Conservation (phyloP, 2,888 invertebrate species). For the Alentia gelatinosa region DNA sequence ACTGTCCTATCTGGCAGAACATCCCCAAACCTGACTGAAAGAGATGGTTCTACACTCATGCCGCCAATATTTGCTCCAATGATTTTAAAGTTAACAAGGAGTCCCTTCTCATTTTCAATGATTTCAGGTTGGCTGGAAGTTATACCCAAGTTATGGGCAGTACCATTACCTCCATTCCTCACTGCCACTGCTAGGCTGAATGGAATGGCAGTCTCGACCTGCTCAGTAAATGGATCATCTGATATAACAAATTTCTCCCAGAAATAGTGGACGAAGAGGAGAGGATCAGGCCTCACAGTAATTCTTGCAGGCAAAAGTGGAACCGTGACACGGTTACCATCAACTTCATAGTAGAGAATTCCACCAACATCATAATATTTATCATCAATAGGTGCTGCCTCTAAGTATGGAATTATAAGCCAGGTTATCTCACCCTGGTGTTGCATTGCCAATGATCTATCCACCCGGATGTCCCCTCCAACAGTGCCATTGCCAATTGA, state of each 20-base stretch:
- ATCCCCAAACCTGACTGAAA: constrained; percentile 69
- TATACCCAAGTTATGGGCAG: constrained; percentile 66
- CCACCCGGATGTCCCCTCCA: neutral
- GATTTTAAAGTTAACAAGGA: constrained; percentile 68
- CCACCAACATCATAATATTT: constrained; percentile 69
- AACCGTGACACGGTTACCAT: constrained; percentile 65
- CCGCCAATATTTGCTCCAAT: constrained; percentile 65
- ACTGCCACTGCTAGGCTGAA: constrained; percentile 68
- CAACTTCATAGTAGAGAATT: constrained; percentile 67
- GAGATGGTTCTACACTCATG: constrained; percentile 64
- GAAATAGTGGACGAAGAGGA: constrained; percentile 69
- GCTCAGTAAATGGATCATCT: constrained; percentile 69
- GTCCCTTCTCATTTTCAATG: constrained; percentile 71
- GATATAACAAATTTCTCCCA: constrained; percentile 69
- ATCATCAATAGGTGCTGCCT: constrained; percentile 66
- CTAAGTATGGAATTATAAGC: constrained; percentile 69
- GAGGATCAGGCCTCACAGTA: constrained; percentile 70
- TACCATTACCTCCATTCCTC: constrained; percentile 67
- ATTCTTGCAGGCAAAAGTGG: constrained; percentile 69
- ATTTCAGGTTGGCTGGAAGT: constrained; percentile 71
- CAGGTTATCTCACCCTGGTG: constrained; percentile 64
- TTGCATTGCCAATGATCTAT: neutral
- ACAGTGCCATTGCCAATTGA: constrained; percentile 62
- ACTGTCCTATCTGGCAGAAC: constrained; percentile 65
- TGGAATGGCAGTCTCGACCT: constrained; percentile 67